Conservation (phyloP, 2,888 invertebrate species). For the Cheilosia pagana region DNA sequence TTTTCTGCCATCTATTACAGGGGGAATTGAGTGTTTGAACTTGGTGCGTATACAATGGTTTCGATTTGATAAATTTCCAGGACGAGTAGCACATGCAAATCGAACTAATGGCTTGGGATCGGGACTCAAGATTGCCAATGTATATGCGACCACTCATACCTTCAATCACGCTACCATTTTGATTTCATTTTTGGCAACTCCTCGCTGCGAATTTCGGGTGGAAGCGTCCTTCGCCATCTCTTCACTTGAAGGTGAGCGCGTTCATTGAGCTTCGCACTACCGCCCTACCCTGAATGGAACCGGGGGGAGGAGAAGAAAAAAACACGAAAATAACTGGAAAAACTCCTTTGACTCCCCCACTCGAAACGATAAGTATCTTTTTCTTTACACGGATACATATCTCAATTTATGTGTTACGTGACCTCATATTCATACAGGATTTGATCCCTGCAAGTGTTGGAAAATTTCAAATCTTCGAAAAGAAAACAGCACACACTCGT, state of each 20-base stretch:
- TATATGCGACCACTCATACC: slow-evolving; percentile 56
- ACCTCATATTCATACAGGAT: slow-evolving; percentile 75
- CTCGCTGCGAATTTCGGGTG: slow-evolving; percentile 51
- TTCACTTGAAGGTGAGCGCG: slow-evolving; percentile 40
- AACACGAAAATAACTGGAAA: slow-evolving; percentile 31
- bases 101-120: slow-evolving; percentile 69
- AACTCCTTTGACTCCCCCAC: slow-evolving; percentile 58
- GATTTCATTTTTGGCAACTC: slow-evolving; percentile 62
- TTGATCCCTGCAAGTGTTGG: slow-evolving; percentile 72
- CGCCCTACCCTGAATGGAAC: slow-evolving; percentile 65
- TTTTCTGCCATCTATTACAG: slow-evolving; percentile 33
- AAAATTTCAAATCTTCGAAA: slow-evolving; percentile 60
- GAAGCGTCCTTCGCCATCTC: slow-evolving; percentile 47
- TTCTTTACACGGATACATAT: slow-evolving; percentile 74
- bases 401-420: slow-evolving; percentile 75
- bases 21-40: slow-evolving; percentile 15
- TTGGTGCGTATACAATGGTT: slow-evolving; percentile 45
- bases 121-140: slow-evolving; percentile 49
- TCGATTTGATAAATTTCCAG: slow-evolving; percentile 47
- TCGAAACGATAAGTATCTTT: slow-evolving; percentile 74
- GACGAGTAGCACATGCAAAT: slow-evolving; percentile 27
- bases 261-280: slow-evolving; percentile 62
- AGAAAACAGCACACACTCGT: slow-evolving; percentile 54
- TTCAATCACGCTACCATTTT: slow-evolving; percentile 61
- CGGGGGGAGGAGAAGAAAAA: slow-evolving; percentile 10